Evolutionary conservation across 2,888 invertebrate species (phyloP).

Genomic region (Scotopteryx bipunctaria): DNA sequence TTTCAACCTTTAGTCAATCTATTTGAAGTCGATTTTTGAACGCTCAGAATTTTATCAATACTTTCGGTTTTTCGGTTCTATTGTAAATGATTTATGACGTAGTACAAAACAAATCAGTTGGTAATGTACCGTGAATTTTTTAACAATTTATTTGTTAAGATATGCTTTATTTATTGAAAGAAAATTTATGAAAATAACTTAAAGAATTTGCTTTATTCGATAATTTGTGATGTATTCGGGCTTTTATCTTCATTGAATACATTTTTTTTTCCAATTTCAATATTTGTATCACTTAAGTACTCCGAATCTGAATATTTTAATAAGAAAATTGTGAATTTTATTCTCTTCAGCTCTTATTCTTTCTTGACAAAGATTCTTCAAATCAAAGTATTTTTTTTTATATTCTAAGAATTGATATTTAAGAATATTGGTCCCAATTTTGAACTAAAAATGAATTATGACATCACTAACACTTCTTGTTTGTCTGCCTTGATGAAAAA

Average conservation of each 20-base stretch:
- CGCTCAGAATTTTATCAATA: no score
- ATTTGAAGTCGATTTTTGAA: constrained; percentile 4
- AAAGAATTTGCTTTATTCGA: constrained; percentile 12
- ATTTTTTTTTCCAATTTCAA: not conserved
- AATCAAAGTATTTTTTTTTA: no score
- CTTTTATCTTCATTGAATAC: not conserved
- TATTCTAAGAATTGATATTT: no score
- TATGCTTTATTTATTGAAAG: constrained; percentile 15
- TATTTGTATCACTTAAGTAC: not conserved
- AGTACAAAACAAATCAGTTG: constrained; percentile 6
- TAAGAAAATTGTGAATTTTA: no score
- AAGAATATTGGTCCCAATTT: no score
- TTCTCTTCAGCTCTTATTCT: no score
- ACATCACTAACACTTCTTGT: no score
- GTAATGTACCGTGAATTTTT: constrained; percentile 10
- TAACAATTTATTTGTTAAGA: constrained; percentile 17
- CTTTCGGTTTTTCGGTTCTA: not conserved
- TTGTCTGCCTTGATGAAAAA: no score
- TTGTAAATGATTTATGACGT: constrained; percentile 22
- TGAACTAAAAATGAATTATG: no score
- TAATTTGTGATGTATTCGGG: constrained; percentile 16
- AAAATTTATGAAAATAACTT: constrained; percentile 17
- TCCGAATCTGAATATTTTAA: no score
- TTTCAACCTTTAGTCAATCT: constrained; percentile 7
- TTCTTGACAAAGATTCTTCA: no score